Base-by-base conservation (phyloP, 2,888 invertebrate species). In the Yponomeuta evonymella region DNA sequence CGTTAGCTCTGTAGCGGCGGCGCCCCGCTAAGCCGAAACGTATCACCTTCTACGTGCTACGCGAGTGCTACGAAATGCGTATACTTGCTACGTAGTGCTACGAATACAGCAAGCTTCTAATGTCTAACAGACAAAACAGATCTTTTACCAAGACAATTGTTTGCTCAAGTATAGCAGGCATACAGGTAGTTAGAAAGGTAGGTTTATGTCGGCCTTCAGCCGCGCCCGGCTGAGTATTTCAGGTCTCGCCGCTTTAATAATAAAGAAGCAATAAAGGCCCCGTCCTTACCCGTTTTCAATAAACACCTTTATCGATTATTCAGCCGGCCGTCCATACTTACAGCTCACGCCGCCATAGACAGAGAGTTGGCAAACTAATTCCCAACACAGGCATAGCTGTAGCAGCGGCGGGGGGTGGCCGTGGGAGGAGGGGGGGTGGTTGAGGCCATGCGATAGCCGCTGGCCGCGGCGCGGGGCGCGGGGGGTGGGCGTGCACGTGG, bases 251-350 rank as follows among this genome's bases (percentile, higher is more conserved):
- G 68, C 67, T 68, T 68, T 68, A 68, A 89, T 90, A 89, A 90
- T 90, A 89, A 90, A 90, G 88, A 88, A 88, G 89, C 89, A 88
- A 89, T 90, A 90, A 90, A 88, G 88, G 87, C 87, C 85, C 83
- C 87, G 84, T 88, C 88, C 87, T 90, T 87, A 90, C 87, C 89
- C 89, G 89, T 90, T 90, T 91, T 91, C 91, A 92, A 92, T 91
- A 92, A 92, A 92, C 91, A 91, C 91, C 91, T 91, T 89, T 92
- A 92, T 92, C 90, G 91, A 92, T 92, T 92, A 92, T 92, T 91
- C 90, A 90, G 88, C 82, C 82, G 86, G 88, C 81, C 89, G 88
- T 89, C 90, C 89, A 90, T 91, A 91, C 91, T 90, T 90, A 92
- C 90, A 90, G 86, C 84, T 85, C 83, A 89, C 89, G 86, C 86